Base-by-base conservation (phyloP, 1,140 invertebrate genomes). In the Myzus persicae region DNA sequence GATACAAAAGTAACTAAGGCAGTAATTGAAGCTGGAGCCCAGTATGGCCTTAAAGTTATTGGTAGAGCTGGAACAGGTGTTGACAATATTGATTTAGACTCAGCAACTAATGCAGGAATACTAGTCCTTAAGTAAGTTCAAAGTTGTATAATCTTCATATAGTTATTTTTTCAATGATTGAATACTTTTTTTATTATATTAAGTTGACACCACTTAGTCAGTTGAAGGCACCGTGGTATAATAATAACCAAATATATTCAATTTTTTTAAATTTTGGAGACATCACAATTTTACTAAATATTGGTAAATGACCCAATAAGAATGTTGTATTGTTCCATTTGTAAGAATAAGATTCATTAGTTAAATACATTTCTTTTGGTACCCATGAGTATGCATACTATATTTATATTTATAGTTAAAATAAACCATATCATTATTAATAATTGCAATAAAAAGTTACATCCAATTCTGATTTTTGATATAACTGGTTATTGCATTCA, bases 11-110 rank as follows among this genome's bases (percentile, higher is more conserved):
- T 99, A 40, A 99, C 98, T n/a, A 96, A 97, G 92, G 98, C 99
- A 94, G 97, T 99, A 6, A 96, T 99, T 93, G 96, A 96, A 90
- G 97, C 97, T n/a, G 96, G 96, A 0, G 96, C 96, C 44, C 96
- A 96, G 40, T 84, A 84, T 84, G 91, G 91, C 3, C 95, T 99
- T 31, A 98, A 98, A 95, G 96, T 98, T 51, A 97, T 99, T 85
- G 99, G 98, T 8, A 96, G 99, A 93, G 99, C 99, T 51, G 99
- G 99, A 24, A 99, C 98, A 44, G 99, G 99, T 31, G 98, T 99
- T 0, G 99, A 99, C 95, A 99, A 99, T 95, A 99, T 99, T 94
- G 99, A 99, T 95, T 96, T 98, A 82, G 95, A 96, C 67, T 97
- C 98, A 81, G 99, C 99, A 14, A 99, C 98, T 1, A 95, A 96